Evolutionary conservation across 2,888 invertebrate species (phyloP).

Genomic region (Epiblema foenella): DNA sequence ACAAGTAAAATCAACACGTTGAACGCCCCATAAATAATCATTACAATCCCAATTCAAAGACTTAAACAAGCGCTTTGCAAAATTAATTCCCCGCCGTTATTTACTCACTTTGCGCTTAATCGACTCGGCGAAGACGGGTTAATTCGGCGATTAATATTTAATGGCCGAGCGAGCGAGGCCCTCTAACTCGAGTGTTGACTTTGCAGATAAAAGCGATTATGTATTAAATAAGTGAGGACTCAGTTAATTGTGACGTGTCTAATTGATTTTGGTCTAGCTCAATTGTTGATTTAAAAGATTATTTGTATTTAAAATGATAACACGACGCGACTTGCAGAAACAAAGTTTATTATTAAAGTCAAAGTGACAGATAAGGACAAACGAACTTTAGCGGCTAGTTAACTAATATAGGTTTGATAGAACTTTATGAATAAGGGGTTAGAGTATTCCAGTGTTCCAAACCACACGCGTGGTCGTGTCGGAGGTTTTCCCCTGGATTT

Average conservation of each 20-base stretch:
- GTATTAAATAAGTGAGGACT: conserved; percentile 35
- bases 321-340: too few relatives aligned
- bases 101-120: conserved; percentile 84
- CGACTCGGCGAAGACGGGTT: conserved; percentile 77
- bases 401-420: too few relatives aligned
- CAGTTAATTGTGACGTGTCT: conserved; percentile 33
- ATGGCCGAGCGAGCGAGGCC: conserved; percentile 52
- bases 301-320: too few relatives aligned
- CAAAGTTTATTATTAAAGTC: too few relatives aligned
- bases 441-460: too few relatives aligned
- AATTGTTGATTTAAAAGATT: background rate
- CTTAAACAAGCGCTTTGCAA: conserved; percentile 78
- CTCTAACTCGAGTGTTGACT: conserved; percentile 40
- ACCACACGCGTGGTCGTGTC: too few relatives aligned
- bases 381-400: too few relatives aligned
- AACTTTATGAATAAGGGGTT: too few relatives aligned
- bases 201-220: conserved; percentile 37
- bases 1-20: conserved; percentile 29
- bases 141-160: conserved; percentile 83
- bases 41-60: conserved; percentile 35
- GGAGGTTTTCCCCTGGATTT: too few relatives aligned
- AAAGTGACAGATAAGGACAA: too few relatives aligned
- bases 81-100: conserved; percentile 78
- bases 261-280: conserved; percentile 11
- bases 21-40: conserved; percentile 38